Evolutionary conservation across 2,797 vertebrate species (phyloP), one percentile per base, ranked within the genome.

Genomic region (Pempheris klunzingeri): DNA sequence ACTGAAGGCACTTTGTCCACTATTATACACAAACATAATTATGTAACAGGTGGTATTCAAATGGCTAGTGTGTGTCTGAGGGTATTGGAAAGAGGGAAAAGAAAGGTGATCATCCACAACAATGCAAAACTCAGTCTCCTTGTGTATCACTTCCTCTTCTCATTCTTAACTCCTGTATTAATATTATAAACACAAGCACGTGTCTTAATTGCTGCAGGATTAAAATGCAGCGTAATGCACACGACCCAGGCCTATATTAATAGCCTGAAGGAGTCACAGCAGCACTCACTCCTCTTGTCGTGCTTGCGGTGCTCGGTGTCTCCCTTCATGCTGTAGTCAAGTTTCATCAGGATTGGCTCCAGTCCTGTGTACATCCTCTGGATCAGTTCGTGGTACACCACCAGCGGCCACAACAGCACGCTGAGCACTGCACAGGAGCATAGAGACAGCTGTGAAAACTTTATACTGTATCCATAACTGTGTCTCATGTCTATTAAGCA

Each of bases 241-340:
- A 17, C 2, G 0, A 14, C 7, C 46, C 3, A 34, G 32, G 4
- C 2, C 28, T 18, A 14, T 32, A 43, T 38, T 6, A 22, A 1
- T 1, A 28, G 4, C 36, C 14, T 17, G 3, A 22, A 1, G 22
- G 20, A 1, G 13, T 24, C 10, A 5, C 12, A 0, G 30, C 0
- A 4, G 14, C 30, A 88, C 97, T 97, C 95, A 99, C 98, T 99
- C 92, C 95, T 96, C 92, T 98, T 98, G 87, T 99, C 97, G 0
- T 97, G 96, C 77, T 96, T 96, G 80, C 96, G 97, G 75, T 94
- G 97, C 86, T 97, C 95, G 0, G 96, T 96, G 0, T 96, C 96
- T 28, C 97, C 97, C 89, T 99, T 99, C 98, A 99, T 99, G 92
- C 97, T 99, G 95, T 99, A 99, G 93, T 99, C 98, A 90, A 99